Base-by-base conservation (phyloP, 2,888 invertebrate genomes). In the Drosophila infuscata region DNA sequence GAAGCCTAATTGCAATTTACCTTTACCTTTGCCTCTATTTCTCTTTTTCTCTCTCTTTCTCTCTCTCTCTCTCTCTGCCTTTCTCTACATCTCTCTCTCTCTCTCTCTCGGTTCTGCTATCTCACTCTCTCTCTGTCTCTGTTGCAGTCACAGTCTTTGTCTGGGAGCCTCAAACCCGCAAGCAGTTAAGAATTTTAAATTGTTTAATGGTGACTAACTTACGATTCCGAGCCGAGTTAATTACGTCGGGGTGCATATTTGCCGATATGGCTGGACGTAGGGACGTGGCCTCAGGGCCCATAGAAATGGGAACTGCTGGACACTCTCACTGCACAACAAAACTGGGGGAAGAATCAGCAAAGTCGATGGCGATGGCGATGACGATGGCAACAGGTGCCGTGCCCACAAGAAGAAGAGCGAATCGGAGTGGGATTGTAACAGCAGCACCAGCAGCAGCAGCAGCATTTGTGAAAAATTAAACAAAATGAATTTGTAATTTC, bases 401-500 rank as follows among this genome's bases (percentile, higher is more conserved):
- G 46, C 29, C 25, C 33, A 30, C 46, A n/a, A 38, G 56, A 17
- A 38, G 56, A n/a, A 29, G 20, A 17, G 9, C 3, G 17, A 46
- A 30, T 9, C 11, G 69, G 35, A 48, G 20, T 46, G 46, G 25
- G 46, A 15, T 25, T 46, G 46, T 25, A 25, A 8, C 25, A 46
- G 46, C 20, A n/a, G 5, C n/a, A 51, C 41, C 58, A 38, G 46
- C 53, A 48, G 53, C 11, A 54, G 53, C 67, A 67, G 59, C 43
- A 58, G 33, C 53, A 76, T 91, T 90, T 82, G 82, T 91, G 91
- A 92, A 91, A 92, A 91, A 92, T 91, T 91, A 84, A 91, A 88
- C 92, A 91, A 92, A 92, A 92, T 92, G 92, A 92, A 91, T 92
- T 92, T 92, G 91, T 92, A 92, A 92, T 92, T 92, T 92, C 89